These are phyloP conservation scores for Eristalinus sepulchralis DNA, from an alignment of 2,888 invertebrate genomes.

Conservation along the genomic window DNA sequence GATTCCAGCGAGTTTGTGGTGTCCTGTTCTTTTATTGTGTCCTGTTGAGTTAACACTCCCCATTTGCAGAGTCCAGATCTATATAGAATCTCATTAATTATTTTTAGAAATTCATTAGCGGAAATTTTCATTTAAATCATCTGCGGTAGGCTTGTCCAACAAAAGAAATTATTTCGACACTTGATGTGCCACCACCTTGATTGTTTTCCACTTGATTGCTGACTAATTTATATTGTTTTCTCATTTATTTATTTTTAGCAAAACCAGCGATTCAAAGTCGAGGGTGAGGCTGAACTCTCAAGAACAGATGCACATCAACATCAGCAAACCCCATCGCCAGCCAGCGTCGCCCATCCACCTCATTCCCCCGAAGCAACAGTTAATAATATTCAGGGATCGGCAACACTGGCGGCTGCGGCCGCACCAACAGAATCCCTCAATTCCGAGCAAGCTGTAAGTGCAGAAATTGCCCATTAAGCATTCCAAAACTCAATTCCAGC, in stretches of 20 bases:
- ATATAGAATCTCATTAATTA: background rate
- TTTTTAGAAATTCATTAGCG: background rate
- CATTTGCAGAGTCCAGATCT: background rate
- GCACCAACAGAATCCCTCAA: slow-evolving; percentile 57
- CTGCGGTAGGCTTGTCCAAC: background rate
- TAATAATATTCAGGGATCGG: slow-evolving; percentile 66
- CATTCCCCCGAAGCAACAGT: slow-evolving; percentile 67
- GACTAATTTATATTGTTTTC: background rate
- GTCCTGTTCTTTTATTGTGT: too few relatives aligned
- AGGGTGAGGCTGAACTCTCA: slow-evolving; percentile 77
- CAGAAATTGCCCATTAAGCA: slow-evolving; percentile 64
- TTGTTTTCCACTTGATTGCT: background rate
- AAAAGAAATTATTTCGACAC: background rate
- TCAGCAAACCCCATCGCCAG: slow-evolving; percentile 41
- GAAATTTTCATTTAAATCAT: background rate
- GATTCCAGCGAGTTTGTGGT: too few relatives aligned
- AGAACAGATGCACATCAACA: slow-evolving; percentile 74
- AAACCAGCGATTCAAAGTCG: slow-evolving; percentile 79
- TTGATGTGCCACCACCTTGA: background rate
- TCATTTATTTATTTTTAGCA: slow-evolving; percentile 72
- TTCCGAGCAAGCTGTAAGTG: slow-evolving; percentile 71
- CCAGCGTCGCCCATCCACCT: slow-evolving; percentile 11
- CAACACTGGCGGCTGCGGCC: slow-evolving; percentile 3
- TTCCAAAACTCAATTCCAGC: slow-evolving; percentile 45
- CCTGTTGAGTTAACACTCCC: background rate